Base-by-base conservation (phyloP, 2,888 invertebrate genomes). In the Crepidodera aurea region DNA sequence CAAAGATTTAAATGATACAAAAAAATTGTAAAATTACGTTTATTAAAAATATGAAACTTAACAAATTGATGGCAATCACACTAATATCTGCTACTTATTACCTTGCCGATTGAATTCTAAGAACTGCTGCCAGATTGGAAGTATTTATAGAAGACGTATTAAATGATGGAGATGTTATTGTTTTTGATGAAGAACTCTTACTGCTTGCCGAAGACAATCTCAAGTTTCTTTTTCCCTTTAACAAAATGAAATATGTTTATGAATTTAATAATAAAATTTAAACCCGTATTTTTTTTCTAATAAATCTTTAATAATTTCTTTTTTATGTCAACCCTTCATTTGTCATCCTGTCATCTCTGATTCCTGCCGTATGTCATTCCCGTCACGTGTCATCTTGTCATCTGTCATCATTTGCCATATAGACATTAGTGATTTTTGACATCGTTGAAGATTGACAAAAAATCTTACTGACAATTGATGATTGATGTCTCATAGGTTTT, bases 71-170 rank as follows among this genome's bases (percentile, higher is more conserved):
- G 5, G 10, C 12, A 2, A 32, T 6, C 3, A 37, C 4, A 13
- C 37, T 18, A 40, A 1, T 16, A 12, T 40, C 10, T 40, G 12
- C n/a, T 18, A 22, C 12, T 48, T 2, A 22, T 66, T 75, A 81
- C 82, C 85, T 83, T 0, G 87, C 86, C 1, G 86, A 82, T 74
- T 88, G 86, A 27, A 87, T 86, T 72, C 90, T 81, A 25, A 90
- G 77, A 51, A 90, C 80, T 1, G 90, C 88, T 5, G 90, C 90
- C 67, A 90, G 80, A 75, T 90, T 90, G 1, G 87, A 87, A 79
- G 86, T 60, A 82, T 85, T 80, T 75, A 86, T 42, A 73, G 84
- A 69, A 75, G 82, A 70, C 75, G 82, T 66, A 76, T 84, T 80
- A 13, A 75, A 66, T 22, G 79, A 79, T n/a, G 79, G 80, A 16